These are phyloP conservation scores for Drosophila kuntzei DNA, from an alignment of 2,888 invertebrate species.

Conservation along the genomic window DNA sequence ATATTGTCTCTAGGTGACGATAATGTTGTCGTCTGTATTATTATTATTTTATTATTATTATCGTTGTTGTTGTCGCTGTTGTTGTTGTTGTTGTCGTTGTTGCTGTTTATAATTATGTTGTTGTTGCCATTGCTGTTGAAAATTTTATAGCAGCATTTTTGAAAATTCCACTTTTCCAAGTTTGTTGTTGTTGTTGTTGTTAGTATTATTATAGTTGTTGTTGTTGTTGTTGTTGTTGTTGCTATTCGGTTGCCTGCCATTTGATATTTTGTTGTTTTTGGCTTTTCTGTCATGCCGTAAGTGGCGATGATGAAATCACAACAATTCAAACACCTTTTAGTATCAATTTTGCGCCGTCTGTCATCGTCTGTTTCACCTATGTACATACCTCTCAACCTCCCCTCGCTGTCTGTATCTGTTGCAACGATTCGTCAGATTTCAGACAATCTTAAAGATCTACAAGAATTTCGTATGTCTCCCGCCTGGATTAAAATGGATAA, in stretches of 20 bases:
- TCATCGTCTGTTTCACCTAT: constrained; percentile 48
- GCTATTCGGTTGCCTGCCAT: constrained; percentile 3
- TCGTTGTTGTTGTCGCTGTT: constrained; percentile 28
- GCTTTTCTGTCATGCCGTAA: constrained; percentile 77
- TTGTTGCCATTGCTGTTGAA: constrained; percentile 47
- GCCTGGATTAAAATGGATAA: no score
- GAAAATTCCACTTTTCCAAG: constrained; percentile 77
- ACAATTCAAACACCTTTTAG: constrained; percentile 81
- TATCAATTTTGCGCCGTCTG: constrained; percentile 75
- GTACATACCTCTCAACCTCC: neutral
- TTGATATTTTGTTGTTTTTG: constrained; percentile 59
- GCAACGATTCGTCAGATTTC: no score
- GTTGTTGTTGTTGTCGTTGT: constrained; percentile 7
- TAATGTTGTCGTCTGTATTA: constrained; percentile 70
- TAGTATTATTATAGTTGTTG: no score
- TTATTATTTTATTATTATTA: constrained; percentile 32
- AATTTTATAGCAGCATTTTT: constrained; percentile 62
- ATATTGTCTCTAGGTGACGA: constrained; percentile 80
- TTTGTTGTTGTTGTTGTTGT: constrained; percentile 28
- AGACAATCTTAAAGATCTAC: neutral
- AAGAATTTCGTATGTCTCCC: no score
- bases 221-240: constrained; percentile 21
- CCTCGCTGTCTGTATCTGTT: neutral
- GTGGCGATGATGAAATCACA: constrained; percentile 81
- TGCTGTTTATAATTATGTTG: constrained; percentile 72